Evolutionary conservation across 2,888 invertebrate species (phyloP), one percentile per base, ranked within the genome.

Genomic region (Phragmatobia fuliginosa): DNA sequence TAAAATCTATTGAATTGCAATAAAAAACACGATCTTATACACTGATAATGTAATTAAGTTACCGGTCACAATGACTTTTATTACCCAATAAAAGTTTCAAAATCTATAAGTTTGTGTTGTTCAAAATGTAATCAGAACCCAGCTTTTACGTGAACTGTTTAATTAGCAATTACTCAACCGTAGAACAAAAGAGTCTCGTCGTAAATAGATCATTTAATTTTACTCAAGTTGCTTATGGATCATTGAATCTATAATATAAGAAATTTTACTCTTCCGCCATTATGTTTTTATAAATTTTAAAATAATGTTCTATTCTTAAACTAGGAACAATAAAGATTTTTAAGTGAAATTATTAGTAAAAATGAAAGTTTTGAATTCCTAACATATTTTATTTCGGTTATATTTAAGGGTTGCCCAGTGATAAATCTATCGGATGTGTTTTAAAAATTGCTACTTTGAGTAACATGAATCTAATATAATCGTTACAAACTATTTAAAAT

Each of bases 111-210:
- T 38, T n/a, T 38, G 38, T 14, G 11, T 14, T 14, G 38, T 14
- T 38, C 14, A 33, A 25, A 31, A 49, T 49, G 45, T 64, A 75
- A 80, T 75, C 38, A 72, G 59, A 61, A 58, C 33, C 52, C 18
- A 60, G 32, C 63, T 62, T 76, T 75, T 74, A 74, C 67, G 64
- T 66, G 59, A 69, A 75, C 64, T 71, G 28, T 62, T 73, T 80
- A 72, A 78, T 80, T 80, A 76, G 66, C 71, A 76, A 80, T 80
- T 76, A 80, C 74, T 82, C 76, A 76, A 60, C 61, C 32, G 66
- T 33, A 60, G 69, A 65, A 82, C 76, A 82, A 82, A 78, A 52
- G 73, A 65, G 28, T 45, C 18, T 59, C 66, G 71, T 69, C 70
- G 66, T 62, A 66, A 71, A 81, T 65, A 41, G 60, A 18, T 28